Base-by-base conservation (phyloP, 2,797 vertebrate species). In the Micropoecilia bifurca region DNA sequence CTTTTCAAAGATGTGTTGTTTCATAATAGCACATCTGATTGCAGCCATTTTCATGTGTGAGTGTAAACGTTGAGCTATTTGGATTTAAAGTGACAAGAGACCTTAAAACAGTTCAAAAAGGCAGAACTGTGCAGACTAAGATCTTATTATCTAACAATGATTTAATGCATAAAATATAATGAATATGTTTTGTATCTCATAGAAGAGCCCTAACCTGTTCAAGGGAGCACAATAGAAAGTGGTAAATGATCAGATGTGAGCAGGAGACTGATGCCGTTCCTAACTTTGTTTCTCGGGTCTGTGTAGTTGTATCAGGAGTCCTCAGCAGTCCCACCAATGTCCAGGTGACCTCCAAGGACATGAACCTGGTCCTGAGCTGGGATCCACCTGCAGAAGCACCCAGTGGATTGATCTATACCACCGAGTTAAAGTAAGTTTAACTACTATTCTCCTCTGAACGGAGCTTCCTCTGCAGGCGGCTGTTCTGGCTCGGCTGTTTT, bases 301-400 rank as follows among this genome's bases (percentile, higher is more conserved):
- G 14, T 45, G 20, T 41, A 84, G 90, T 28, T 72, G 74, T 69
- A 0, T 85, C 86, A 79, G 91, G 50, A 61, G 36, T 50, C 10
- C 66, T 95, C 10, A 73, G 69, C 5, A 0, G 6, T 0, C 95
- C 95, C 72, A 86, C 79, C 25, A 90, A 94, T 7, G 87, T 94
- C 33, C 69, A 0, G 0, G 6, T 94, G 48, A 90, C 41, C 3
- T 95, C 95, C 36, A 2, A 77, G 18, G 89, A 96, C 89, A 82
- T 96, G 91, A 73, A 93, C 16, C 82, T 96, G 86, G 80, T 93
- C 71, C 81, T 96, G 80, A 73, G 50, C n/a, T 96, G 95, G 95
- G 88, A 89, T 41, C 61, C 89, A 47, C 88, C 95, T 13, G 76
- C 55, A 13, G 83, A 68, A 8, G 18, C 47, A 8, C 0, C 72